Base-by-base conservation (phyloP, 1,140 invertebrate genomes). In the Papilio dardanus region DNA sequence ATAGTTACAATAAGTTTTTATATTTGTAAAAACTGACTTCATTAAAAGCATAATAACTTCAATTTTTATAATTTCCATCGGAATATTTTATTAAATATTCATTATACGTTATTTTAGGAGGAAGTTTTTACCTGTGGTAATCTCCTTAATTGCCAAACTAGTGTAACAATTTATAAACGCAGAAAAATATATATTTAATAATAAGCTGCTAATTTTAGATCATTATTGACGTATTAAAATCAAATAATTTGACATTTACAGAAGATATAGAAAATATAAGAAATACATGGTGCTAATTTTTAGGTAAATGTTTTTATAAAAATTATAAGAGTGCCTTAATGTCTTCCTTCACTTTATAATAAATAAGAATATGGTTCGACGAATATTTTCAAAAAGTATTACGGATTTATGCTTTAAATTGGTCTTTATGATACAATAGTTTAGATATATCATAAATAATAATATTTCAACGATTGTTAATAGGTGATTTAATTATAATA, bases 101-200 rank as follows among this genome's bases (percentile, higher is more conserved):
- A 30, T 54, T 71, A 54, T 31, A 16, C 46, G 31, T 69, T 58
- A 67, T 74, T 71, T 28, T 54, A 74, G 19, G 46, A 67, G 71
- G 24, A 75, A 74, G 74, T 82, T 81, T 81, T 86, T 81, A 87
- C 83, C 90, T 93, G 91, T 93, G 91, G 90, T 92, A 88, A 90
- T 93, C 91, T 92, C 91, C 91, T 87, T 93, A 92, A 91, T 91
- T 93, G 91, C 91, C 91, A 93, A 93, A 93, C 88, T 93, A 90
- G 86, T 86, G 66, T 85, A 80, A 73, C 71, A 58, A 71, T 73
- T 73, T 73, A n/a, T 33, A 37, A 54, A 35, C 5, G 8, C 31
- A 69, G 35, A 19, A 67, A n/a, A 67, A 35, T 33, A 67, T 33
- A n/a, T 35, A n/a, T 37, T 24, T 68, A 21, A 21, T 19, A 21